Evolutionary conservation across 2,113 vertebrate genomes (phyloP), one percentile per base, ranked within the genome.

Genomic region (Oplegnathus fasciatus): DNA sequence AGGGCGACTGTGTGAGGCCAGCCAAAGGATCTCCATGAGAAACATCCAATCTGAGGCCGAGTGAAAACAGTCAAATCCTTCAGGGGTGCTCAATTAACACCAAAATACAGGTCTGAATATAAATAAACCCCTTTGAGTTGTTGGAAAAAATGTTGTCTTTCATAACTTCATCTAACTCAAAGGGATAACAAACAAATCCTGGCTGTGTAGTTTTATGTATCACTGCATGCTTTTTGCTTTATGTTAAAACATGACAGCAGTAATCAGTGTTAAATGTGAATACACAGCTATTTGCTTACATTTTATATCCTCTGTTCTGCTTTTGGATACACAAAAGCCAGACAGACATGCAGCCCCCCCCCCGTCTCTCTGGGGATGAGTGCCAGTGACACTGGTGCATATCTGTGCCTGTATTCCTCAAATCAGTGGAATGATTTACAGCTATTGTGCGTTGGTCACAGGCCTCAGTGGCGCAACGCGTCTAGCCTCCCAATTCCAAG

Each of bases 401-500:
- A 88, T 88, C 82, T 78, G 78, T n/a, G 61, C 61, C 66, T 40
- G 52, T 78, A 61, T 79, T 88, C 81, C 86, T 77, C 66, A 91
- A 92, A 93, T 92, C 90, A 90, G 89, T 66, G 48, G 60, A 76
- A 85, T 92, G 89, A 94, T 92, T 94, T 90, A 94, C 90, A 92
- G 91, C 86, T 88, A 87, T 83, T 91, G 91, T 91, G 88, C 32
- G 66, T 62, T 81, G 80, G 87, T 88, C 37, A 24, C 86, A 60
- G 95, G 95, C 95, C 95, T 96, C 82, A 82, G 94, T 94, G 94
- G 94, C 94, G 90, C 93, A 90, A 62, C 93, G 95, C 95, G 66
- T 85, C 95, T 94, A 92, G 93, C 85, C 92, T 94, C 93, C 95
- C 96, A 94, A 95, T 97, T 96, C 92, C 91, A 92, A 94, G 95